Conservation (phyloP, 2,888 invertebrate genomes). For the Anticlea derivata region DNA sequence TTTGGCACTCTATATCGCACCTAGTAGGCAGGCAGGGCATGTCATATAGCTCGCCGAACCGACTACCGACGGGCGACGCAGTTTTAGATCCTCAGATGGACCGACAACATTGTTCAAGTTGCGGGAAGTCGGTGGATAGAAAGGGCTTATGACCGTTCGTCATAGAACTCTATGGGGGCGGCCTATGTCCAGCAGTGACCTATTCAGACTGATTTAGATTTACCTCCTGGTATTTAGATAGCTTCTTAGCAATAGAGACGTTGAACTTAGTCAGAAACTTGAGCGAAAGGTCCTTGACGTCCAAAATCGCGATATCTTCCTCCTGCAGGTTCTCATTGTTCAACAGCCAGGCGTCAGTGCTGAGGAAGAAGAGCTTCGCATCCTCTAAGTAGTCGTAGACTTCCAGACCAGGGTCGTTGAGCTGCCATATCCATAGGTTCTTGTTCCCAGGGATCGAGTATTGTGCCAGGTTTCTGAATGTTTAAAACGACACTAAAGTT, state of each 20-base stretch:
- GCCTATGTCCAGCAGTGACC: too few species aligned
- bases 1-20: too few species aligned
- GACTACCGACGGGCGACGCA: too few species aligned
- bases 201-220: too few species aligned
- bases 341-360: constrained; percentile 62
- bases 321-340: constrained; percentile 49
- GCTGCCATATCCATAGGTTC: constrained; percentile 70
- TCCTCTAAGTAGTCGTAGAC: constrained; percentile 66
- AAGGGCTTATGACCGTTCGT: too few species aligned
- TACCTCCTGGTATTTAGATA: constrained; percentile 86
- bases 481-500: too few species aligned
- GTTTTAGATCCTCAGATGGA: too few species aligned
- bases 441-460: constrained; percentile 54
- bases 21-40: too few species aligned
- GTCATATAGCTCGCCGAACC: too few species aligned
- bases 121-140: too few species aligned
- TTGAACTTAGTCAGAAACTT: constrained; percentile 84
- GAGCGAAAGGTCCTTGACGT: constrained; percentile 66
- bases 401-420: constrained; percentile 72
- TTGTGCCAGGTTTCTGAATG: constrained; percentile 64
- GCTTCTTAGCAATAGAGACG: constrained; percentile 85
- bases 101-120: too few species aligned
- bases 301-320: constrained; percentile 62
- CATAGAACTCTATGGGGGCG: too few species aligned
- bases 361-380: constrained; percentile 60